phyloP scores from a whole-genome alignment of 2,113 vertebrate species.

The Heterotilapia buettikoferi region DNA sequence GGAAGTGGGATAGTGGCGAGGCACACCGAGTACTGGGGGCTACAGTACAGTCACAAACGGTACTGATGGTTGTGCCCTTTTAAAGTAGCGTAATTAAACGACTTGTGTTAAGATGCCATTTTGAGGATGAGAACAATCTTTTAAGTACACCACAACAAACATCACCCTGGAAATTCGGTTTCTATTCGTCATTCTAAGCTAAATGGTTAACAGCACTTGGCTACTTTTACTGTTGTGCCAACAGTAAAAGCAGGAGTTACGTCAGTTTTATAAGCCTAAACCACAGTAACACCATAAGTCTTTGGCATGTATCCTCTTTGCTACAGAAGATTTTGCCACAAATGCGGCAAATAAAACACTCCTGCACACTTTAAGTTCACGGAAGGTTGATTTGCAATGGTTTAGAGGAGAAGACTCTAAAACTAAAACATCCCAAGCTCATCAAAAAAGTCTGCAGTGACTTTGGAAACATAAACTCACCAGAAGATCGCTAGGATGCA shows the following conservation, averaged over 20 bases:
- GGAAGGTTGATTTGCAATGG: background rate
- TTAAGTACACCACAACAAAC: slow-evolving; percentile 23
- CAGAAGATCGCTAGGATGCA: slow-evolving; percentile 21
- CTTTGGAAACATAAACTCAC: slow-evolving; percentile 45
- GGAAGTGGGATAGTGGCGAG: slow-evolving; percentile 9
- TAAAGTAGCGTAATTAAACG: background rate
- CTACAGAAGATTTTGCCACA: background rate
- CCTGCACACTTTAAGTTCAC: background rate
- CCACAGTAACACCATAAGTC: slow-evolving; percentile 29
- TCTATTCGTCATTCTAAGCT: slow-evolving; percentile 19
- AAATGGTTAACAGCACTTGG: slow-evolving; percentile 45
- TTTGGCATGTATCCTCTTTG: slow-evolving; percentile 15
- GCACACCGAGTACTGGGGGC: background rate
- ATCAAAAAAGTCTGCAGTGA: background rate
- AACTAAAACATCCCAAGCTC: background rate
- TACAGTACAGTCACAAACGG: background rate
- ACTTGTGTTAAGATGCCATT: slow-evolving; percentile 14
- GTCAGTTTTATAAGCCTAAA: slow-evolving; percentile 34
- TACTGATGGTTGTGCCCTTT: background rate
- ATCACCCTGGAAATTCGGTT: background rate
- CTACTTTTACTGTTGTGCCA: slow-evolving; percentile 32
- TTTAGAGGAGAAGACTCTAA: background rate
- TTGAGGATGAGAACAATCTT: slow-evolving; percentile 1
- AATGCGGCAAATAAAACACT: slow-evolving; percentile 6
- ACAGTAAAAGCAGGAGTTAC: slow-evolving; percentile 35